Evolutionary conservation across 2,888 invertebrate species (phyloP).

Genomic region (Mactromeris polynyma): DNA sequence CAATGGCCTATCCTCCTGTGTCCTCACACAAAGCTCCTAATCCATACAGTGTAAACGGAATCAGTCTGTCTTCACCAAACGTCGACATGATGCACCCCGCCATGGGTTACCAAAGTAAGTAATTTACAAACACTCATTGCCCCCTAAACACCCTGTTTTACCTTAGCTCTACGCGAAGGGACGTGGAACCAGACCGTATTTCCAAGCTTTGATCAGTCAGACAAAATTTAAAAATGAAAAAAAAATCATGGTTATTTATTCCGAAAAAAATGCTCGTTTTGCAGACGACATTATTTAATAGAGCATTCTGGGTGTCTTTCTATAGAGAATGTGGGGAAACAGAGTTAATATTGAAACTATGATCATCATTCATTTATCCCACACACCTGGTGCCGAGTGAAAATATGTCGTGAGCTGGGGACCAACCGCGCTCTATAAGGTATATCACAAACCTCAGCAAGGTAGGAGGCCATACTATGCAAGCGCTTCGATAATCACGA

Average conservation of each 20-base stretch:
- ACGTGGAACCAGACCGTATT: no score
- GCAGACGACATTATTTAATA: conserved; percentile 8
- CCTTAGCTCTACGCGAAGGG: no score
- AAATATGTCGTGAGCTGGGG: conserved; percentile 40
- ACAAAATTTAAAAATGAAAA: no score
- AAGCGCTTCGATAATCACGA: conserved; percentile 32
- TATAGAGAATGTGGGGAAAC: background rate
- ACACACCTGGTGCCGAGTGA: conserved; percentile 64
- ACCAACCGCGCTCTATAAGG: conserved; percentile 53
- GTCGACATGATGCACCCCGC: conserved; percentile 91
- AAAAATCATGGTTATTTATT: no score
- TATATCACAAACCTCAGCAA: conserved; percentile 55
- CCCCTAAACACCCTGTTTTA: background rate
- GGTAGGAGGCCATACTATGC: conserved; percentile 33
- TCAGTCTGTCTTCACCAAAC: conserved; percentile 88
- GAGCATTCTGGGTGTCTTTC: conserved; percentile 19
- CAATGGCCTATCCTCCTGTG: conserved; percentile 80
- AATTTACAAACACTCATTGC: background rate
- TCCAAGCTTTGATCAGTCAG: no score
- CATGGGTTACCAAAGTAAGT: conserved; percentile 90
- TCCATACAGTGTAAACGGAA: conserved; percentile 85
- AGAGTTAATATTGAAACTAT: conserved; percentile 9
- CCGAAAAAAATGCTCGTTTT: background rate
- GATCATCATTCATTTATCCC: conserved; percentile 51
- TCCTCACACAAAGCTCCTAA: conserved; percentile 73